Percentiles rank a stretch among this genome's conserved stretches.
These are phyloP conservation scores for Hypomesus transpacificus DNA, from an alignment of 2,113 vertebrate species.

Conservation along the genomic window DNA sequence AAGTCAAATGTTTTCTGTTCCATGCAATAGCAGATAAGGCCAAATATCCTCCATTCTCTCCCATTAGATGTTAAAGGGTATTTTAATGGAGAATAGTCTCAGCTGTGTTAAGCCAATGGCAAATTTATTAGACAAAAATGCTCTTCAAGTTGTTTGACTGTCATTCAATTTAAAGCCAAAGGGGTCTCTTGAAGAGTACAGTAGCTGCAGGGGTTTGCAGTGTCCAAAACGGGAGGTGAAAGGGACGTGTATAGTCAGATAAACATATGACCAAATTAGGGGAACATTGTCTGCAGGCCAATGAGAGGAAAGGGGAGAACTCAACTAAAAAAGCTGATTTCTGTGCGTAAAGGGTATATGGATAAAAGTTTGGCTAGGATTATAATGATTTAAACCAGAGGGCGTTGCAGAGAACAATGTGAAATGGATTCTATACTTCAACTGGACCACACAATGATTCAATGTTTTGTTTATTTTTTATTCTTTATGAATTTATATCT, in stretches of 20 bases:
- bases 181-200: conserved; percentile 70
- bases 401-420: conserved; percentile 72
- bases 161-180: conserved; percentile 81
- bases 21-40: conserved; percentile 97
- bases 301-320: conserved; percentile 57
- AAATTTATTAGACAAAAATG: conserved; percentile 27
- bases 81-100: conserved; percentile 67
- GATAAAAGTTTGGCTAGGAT: conserved; percentile 48
- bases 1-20: conserved; percentile 90
- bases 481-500: conserved; percentile 52
- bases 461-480: conserved; percentile 53
- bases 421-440: conserved; percentile 74
- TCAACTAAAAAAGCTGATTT: conserved; percentile 57
- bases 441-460: conserved; percentile 74
- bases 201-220: conserved; percentile 71
- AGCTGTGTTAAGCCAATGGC: conserved; percentile 47
- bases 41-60: conserved; percentile 92
- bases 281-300: conserved; percentile 70
- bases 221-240: conserved; percentile 78
- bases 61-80: conserved; percentile 76
- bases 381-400: conserved; percentile 49
- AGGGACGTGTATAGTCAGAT: conserved; percentile 44
- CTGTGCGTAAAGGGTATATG: conserved; percentile 50
- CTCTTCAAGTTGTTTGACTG: conserved; percentile 44
- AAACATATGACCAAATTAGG: conserved; percentile 66